Conservation (phyloP, 2,888 invertebrate species). For the Eupithecia abbreviata region DNA sequence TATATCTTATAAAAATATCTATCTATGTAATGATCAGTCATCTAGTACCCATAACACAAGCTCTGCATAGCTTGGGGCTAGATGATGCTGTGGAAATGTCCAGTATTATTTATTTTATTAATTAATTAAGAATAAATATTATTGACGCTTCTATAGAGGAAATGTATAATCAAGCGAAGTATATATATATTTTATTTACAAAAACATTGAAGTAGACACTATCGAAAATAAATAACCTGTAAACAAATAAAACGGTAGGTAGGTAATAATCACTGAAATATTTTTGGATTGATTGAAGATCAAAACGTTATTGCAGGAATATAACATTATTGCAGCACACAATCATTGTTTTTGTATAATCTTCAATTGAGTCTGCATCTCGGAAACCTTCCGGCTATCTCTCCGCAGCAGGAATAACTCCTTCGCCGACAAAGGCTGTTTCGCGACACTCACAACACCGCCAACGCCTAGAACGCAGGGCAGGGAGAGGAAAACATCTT, state of each 20-base stretch:
- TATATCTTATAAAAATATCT: too few relatives aligned
- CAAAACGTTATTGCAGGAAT: not conserved
- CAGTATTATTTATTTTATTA: too few relatives aligned
- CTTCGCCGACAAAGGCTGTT: not conserved
- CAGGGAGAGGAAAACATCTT: not conserved
- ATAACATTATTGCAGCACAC: not conserved
- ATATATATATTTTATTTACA: not conserved
- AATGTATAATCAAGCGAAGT: not conserved
- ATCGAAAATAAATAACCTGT: not conserved
- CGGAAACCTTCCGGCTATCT: not conserved
- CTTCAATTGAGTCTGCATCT: not conserved
- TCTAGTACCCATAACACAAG: too few relatives aligned
- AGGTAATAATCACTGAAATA: not conserved
- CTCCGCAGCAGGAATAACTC: not conserved
- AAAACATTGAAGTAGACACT: not conserved
- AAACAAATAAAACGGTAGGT: not conserved
- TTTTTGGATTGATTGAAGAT: not conserved
- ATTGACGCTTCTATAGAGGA: too few relatives aligned
- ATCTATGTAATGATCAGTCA: too few relatives aligned
- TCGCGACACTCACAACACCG: slow-evolving; percentile 2
- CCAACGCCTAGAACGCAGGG: slow-evolving; percentile 1
- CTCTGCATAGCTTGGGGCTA: too few relatives aligned
- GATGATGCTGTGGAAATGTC: too few relatives aligned
- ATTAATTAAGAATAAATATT: too few relatives aligned
- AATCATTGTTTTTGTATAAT: not conserved